A percentile compares a stretch with the other conserved stretches of the same genome.
Conservation (phyloP, 1,140 invertebrate species). For the Drosophila kurseongensis region DNA sequence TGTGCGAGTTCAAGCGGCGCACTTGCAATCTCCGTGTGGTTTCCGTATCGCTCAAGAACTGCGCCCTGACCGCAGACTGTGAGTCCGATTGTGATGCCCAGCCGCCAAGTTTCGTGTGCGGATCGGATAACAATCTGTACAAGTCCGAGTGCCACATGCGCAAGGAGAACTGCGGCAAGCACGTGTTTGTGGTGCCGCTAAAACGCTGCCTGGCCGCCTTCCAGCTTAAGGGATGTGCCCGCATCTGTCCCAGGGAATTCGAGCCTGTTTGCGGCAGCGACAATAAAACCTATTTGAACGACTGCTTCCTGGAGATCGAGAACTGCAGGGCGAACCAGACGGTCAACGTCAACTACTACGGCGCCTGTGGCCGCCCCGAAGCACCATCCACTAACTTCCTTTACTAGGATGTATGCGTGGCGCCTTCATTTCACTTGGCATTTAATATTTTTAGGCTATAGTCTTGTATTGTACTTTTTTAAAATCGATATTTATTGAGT, state of each 20-base stretch:
- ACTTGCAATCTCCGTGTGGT: slow-evolving; percentile 95
- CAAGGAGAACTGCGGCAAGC: slow-evolving; percentile 95
- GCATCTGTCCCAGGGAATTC: slow-evolving; percentile 93
- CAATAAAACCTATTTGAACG: slow-evolving; percentile 95
- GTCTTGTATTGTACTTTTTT: slow-evolving; percentile 73
- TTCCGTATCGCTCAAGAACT: slow-evolving; percentile 91
- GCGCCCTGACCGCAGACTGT: slow-evolving; percentile 92
- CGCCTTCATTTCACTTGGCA: slow-evolving; percentile 60
- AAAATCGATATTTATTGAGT: slow-evolving; percentile 79
- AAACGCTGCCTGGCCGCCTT: slow-evolving; percentile 93
- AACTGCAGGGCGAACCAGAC: slow-evolving; percentile 91
- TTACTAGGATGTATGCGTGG: slow-evolving; percentile 48
- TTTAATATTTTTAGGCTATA: slow-evolving; percentile 78
- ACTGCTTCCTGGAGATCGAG: slow-evolving; percentile 96
- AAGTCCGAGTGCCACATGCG: slow-evolving; percentile 97
- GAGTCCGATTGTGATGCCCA: slow-evolving; percentile 89
- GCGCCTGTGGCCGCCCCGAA: slow-evolving; percentile 81
- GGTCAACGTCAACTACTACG: slow-evolving; percentile 77
- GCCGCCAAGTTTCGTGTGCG: slow-evolving; percentile 93
- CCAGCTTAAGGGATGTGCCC: slow-evolving; percentile 93
- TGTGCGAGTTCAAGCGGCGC: slow-evolving; percentile 93
- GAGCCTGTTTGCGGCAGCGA: slow-evolving; percentile 96
- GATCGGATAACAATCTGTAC: slow-evolving; percentile 96
- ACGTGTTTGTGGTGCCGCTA: slow-evolving; percentile 94
- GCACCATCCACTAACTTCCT: slow-evolving; percentile 82